Evolutionary conservation across 2,113 vertebrate species (phyloP).

Genomic region (Zosterops hypoxanthus): DNA sequence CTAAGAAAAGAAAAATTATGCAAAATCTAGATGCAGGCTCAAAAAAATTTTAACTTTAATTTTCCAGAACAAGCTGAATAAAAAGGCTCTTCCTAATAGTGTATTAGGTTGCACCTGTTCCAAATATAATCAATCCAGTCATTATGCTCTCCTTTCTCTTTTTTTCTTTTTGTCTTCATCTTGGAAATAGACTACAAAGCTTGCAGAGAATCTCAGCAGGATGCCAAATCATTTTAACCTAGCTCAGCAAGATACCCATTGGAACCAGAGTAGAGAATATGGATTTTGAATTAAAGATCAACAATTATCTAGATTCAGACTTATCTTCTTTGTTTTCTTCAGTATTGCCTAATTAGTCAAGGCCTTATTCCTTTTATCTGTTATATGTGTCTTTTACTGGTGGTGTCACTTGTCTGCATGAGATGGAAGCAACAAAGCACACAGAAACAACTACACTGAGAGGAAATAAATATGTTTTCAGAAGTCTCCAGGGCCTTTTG

Average conservation of each 20-base stretch:
- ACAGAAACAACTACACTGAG: neutral
- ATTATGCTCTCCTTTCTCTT: constrained; percentile 9
- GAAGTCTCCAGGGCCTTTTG: neutral
- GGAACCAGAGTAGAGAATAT: constrained; percentile 46
- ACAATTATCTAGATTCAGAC: constrained; percentile 48
- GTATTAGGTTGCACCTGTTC: neutral
- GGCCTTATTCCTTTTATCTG: constrained; percentile 30
- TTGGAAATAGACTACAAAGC: constrained; percentile 51
- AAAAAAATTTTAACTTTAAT: neutral
- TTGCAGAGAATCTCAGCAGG: constrained; percentile 43
- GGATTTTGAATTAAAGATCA: constrained; percentile 71
- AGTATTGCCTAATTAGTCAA: constrained; percentile 40
- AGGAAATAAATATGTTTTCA: neutral
- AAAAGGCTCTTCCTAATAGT: neutral
- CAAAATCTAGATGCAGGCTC: neutral
- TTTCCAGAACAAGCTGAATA: neutral
- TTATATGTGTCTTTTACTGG: neutral
- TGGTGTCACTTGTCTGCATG: neutral
- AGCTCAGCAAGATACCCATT: constrained; percentile 50
- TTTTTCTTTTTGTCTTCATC: neutral
- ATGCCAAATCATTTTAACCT: constrained; percentile 62
- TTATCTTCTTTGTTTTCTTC: constrained; percentile 26
- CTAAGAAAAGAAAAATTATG: neutral
- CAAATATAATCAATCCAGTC: constrained; percentile 35
- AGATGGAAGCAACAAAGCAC: neutral